Percentiles rank a stretch among this genome's conserved stretches.
phyloP scores from a whole-genome alignment of 2,888 invertebrate species.

The Diaprepes abbreviatus region DNA sequence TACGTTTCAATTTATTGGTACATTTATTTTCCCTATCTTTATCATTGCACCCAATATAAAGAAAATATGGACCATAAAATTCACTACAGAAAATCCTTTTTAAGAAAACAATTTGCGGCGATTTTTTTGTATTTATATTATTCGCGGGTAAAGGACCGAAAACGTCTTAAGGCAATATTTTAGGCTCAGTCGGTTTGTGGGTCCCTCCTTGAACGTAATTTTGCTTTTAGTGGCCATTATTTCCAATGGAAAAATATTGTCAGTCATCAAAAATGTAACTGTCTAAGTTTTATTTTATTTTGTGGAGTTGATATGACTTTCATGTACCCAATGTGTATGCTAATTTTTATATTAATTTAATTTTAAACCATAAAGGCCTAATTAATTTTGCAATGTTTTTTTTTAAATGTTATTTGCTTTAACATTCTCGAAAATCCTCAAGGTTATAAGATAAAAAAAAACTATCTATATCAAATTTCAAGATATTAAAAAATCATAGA shows the following conservation, averaged over 20 bases:
- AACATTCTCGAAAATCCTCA: no score
- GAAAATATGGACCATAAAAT: background rate
- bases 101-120: constrained; percentile 11
- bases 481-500: no score
- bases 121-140: constrained; percentile 12
- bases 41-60: constrained; percentile 8
- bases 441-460: no score
- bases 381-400: no score
- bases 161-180: constrained; percentile 8
- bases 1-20: background rate
- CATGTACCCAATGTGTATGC: background rate
- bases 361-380: no score
- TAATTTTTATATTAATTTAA: no score
- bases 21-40: background rate
- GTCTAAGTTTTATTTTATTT: constrained; percentile 21
- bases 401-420: no score
- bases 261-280: constrained; percentile 29
- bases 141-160: background rate
- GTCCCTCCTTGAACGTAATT: constrained; percentile 10
- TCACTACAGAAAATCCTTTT: background rate
- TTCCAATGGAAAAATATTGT: constrained; percentile 28
- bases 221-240: constrained; percentile 21
- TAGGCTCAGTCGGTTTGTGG: constrained; percentile 3
- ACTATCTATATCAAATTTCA: no score
- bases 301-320: constrained; percentile 4